Percentiles rank a stretch among this genome's conserved stretches.
These are phyloP conservation scores for Heptranchias perlo DNA, from an alignment of 2,113 vertebrate genomes.

Conservation along the genomic window DNA sequence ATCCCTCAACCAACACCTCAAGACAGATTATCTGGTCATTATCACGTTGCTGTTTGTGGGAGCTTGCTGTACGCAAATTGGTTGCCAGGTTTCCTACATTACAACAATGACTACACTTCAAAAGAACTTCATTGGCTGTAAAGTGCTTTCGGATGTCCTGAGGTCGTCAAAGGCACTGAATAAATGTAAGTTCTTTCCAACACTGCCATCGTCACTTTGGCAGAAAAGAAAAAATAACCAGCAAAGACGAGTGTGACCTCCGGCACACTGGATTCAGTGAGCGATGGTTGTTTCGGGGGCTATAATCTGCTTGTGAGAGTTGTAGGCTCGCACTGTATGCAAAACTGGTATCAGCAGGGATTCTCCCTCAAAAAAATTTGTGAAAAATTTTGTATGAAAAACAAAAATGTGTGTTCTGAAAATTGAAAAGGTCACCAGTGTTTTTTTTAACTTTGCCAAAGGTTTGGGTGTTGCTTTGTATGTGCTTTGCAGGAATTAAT, in stretches of 20 bases:
- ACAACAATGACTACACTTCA: too few species aligned
- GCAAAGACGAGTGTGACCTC: background rate
- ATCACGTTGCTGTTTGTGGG: too few species aligned
- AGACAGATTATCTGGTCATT: too few species aligned
- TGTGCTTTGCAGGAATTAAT: background rate
- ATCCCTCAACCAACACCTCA: too few species aligned
- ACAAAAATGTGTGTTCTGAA: background rate
- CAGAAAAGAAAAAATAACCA: background rate
- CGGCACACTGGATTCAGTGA: background rate
- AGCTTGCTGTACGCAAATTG: too few species aligned
- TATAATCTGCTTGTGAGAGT: background rate
- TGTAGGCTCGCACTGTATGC: background rate
- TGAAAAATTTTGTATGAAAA: background rate
- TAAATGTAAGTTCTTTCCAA: background rate
- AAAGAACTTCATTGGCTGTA: too few species aligned
- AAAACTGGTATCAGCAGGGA: background rate
- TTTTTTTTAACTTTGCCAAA: background rate
- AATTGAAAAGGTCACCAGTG: background rate
- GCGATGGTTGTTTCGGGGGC: background rate
- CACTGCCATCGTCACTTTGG: background rate
- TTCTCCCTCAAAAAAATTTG: constrained; percentile 2
- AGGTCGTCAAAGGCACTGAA: too few species aligned
- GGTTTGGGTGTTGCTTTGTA: background rate
- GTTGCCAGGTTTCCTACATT: too few species aligned
- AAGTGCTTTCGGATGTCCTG: too few species aligned